These are phyloP conservation scores for Sclerodermus sp. DNA, from an alignment of 2,888 invertebrate genomes.

Conservation along the genomic window DNA sequence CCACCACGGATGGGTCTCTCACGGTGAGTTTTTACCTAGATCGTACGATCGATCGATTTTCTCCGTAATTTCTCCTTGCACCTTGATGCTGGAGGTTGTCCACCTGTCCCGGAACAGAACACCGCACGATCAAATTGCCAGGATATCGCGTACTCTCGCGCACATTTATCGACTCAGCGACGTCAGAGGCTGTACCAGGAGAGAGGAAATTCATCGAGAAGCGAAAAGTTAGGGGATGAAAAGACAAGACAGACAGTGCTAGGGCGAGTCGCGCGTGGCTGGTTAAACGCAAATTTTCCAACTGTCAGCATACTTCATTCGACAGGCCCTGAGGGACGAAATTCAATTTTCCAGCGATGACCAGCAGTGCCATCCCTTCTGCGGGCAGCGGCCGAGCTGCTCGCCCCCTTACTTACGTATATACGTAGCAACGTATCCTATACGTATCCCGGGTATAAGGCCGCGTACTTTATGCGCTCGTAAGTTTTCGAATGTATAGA, in stretches of 20 bases:
- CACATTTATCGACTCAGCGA: not conserved
- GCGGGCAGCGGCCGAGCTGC: constrained; percentile 10
- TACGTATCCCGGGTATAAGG: constrained; percentile 32
- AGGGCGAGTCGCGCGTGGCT: constrained; percentile 1
- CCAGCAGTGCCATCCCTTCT: constrained; percentile 47
- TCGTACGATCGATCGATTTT: too few species aligned
- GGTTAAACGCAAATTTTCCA: constrained; percentile 41
- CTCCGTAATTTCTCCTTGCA: too few species aligned
- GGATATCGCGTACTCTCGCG: not conserved
- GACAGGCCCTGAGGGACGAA: constrained; percentile 50
- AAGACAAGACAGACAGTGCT: constrained; percentile 1
- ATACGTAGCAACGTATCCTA: too few species aligned
- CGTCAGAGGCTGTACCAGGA: too few species aligned
- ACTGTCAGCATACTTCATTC: constrained; percentile 53
- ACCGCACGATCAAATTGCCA: too few species aligned
- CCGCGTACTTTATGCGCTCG: constrained; percentile 51
- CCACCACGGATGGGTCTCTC: constrained; percentile 75
- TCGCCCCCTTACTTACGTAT: constrained; percentile 18
- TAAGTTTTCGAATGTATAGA: constrained; percentile 46
- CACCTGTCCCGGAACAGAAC: too few species aligned
- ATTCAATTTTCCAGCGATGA: constrained; percentile 57
- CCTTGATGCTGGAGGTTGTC: too few species aligned
- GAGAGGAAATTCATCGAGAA: too few species aligned
- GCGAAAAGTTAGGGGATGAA: not conserved
- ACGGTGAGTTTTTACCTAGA: too few species aligned